Percentiles rank a stretch among this genome's conserved stretches.
phyloP scores from a whole-genome alignment of 2,888 invertebrate genomes.

The Bursaphelenchus okinawaensis region DNA sequence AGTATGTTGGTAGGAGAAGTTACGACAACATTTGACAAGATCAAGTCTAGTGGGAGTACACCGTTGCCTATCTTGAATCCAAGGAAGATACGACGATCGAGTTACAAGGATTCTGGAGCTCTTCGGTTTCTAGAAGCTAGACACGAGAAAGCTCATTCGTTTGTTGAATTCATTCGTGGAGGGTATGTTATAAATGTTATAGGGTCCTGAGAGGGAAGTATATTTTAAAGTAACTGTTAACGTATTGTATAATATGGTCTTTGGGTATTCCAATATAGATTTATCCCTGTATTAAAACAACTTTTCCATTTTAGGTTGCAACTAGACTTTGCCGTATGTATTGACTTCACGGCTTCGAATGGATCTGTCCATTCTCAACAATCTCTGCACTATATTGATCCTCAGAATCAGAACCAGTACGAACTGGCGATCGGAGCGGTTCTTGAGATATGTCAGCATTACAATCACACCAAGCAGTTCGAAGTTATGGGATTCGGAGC shows the following conservation, averaged over 20 bases:
- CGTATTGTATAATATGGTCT: no score
- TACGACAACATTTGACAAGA: background rate
- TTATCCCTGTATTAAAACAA: no score
- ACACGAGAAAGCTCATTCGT: constrained; percentile 3
- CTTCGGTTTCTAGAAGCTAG: background rate
- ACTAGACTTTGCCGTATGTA: constrained; percentile 61
- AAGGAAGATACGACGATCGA: background rate
- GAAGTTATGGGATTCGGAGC: constrained; percentile 65
- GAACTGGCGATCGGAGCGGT: constrained; percentile 58
- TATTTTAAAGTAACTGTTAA: no score
- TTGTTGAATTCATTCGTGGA: background rate
- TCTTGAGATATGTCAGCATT: constrained; percentile 46
- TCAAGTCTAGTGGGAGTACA: background rate
- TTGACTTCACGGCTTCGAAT: constrained; percentile 63
- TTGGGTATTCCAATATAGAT: no score
- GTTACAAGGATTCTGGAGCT: background rate
- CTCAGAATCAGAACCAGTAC: constrained; percentile 61
- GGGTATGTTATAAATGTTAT: background rate
- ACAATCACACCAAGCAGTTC: constrained; percentile 61
- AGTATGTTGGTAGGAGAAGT: background rate
- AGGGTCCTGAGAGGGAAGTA: no score
- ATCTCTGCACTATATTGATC: constrained; percentile 60
- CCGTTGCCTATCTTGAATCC: background rate
- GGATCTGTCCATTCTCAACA: constrained; percentile 58
- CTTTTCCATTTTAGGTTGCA: constrained; percentile 57